Base-by-base conservation (phyloP, 2,888 invertebrate genomes). In the Latheticus oryzae region DNA sequence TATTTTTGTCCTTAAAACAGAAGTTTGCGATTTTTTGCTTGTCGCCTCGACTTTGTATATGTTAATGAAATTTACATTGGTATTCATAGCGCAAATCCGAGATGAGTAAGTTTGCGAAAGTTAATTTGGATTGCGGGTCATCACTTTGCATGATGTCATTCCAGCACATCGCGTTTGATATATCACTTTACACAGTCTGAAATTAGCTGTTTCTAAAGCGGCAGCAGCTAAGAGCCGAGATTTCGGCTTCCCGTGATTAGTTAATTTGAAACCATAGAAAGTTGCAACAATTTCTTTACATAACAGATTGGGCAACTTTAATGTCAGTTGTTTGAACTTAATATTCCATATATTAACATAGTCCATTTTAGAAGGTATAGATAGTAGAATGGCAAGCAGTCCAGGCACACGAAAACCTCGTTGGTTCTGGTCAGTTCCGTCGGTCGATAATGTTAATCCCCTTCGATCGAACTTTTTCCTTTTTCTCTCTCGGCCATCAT, bases 101-200 rank as follows among this genome's bases (percentile, higher is more conserved):
- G 38, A 38, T 38, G 38, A 38, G 23, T 38, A 38, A 38, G 38
- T 23, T 37, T 9, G 30, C 12, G 21, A 17, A 37, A 38, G 38
- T 38, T 23, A 30, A 38, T 38, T 38, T 9, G 5, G 37, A 37
- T 17, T 17, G 19, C 38, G 19, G 38, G 19, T 38, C 38, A 11
- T 5, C 38, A 38, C 30, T 30, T 30, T 9, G n/a, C 26, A 38
- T 38, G 38, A 38, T 38, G 38, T 38, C 38, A 38, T 23, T 38
- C 11, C 23, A 28, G 8, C 28, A 28, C 28, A 12, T 12, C 11
- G 12, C 28, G 9, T 12, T 9, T n/a, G n/a, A 21, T 21, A 21
- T 5, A 21, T 21, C 23, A 7, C 7, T 21, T 21, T 21, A 7
- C 7, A 21, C n/a, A n/a, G n/a, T n/a, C n/a, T n/a, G 23, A 21